Conservation (phyloP, 2,888 invertebrate genomes). For the Drosophila emarginata region DNA sequence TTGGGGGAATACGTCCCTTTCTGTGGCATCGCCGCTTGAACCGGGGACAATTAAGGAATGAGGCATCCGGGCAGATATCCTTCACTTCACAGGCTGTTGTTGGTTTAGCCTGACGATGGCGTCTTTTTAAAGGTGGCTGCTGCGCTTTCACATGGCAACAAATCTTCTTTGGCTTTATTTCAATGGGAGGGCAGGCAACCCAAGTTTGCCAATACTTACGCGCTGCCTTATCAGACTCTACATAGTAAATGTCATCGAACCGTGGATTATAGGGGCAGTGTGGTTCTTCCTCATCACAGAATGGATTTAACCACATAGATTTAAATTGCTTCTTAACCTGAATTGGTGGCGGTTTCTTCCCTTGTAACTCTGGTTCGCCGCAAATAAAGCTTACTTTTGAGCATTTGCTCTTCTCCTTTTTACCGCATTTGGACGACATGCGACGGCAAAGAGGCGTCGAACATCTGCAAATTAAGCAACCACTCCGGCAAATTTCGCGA, state of each 20-base stretch:
- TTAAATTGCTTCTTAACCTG: conserved; percentile 1
- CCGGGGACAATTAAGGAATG: conserved; percentile 8
- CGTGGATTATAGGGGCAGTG: conserved; percentile 62
- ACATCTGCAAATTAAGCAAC: background rate
- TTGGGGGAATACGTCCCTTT: conserved; percentile 52
- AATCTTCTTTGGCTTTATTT: conserved; percentile 58
- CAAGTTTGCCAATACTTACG: conserved; percentile 79
- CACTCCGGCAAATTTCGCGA: background rate
- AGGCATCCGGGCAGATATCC: background rate
- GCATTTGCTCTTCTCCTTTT: conserved; percentile 18
- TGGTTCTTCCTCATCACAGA: conserved; percentile 40
- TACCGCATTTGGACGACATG: conserved; percentile 26
- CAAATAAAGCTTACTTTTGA: conserved; percentile 41
- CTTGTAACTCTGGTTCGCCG: conserved; percentile 40
- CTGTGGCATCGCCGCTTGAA: conserved; percentile 53
- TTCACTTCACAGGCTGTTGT: conserved; percentile 48
- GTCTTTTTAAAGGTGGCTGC: conserved; percentile 56
- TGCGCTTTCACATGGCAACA: conserved; percentile 56
- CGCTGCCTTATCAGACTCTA: conserved; percentile 73
- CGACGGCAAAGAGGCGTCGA: conserved; percentile 14
- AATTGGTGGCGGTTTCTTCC: conserved; percentile 19
- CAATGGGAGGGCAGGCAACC: conserved; percentile 74
- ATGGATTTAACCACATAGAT: conserved; percentile 75
- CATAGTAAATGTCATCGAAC: conserved; percentile 78
- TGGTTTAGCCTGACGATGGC: conserved; percentile 40